Evolutionary conservation across 2,888 invertebrate species (phyloP), one percentile per base, ranked within the genome.

Genomic region (Oxytorus armatus): DNA sequence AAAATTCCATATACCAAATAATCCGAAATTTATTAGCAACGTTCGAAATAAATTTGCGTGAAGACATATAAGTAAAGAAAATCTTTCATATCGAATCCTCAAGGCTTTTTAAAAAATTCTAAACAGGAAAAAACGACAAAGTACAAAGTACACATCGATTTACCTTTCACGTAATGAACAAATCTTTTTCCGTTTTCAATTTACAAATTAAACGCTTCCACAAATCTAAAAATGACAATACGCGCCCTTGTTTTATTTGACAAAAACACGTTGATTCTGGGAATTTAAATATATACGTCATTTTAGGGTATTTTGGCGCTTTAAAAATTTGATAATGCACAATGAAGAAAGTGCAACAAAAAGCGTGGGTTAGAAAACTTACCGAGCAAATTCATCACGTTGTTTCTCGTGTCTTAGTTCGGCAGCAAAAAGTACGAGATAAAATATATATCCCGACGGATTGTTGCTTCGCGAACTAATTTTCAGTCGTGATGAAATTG

Each of bases 351-450:
- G 33, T 57, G 3, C 14, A 5, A n/a, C 3, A 21, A n/a, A 33
- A 39, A 8, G n/a, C n/a, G 18, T 3, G 21, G 16, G 18, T 69
- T 21, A 44, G 23, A 39, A 68, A 33, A 79, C 79, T 79, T 57
- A 79, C 79, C 75, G 57, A 70, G 55, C 47, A 63, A 39, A 65
- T 16, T 79, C 79, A 75, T 75, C 16, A 25, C 74, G 61, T 55
- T 36, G 55, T 42, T 42, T 29, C 18, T 65, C 65, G 36, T 4
- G 21, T 16, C 23, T 23, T 53, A 10, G 51, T n/a, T n/a, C n/a
- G 33, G 23, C 33, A 42, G 0, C 36, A 5, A 21, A n/a, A 29
- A 18, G 16, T 10, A 61, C 18, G 39, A 55, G n/a, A 18, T 53
- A 16, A 51, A n/a, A 14, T 25, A 36, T 14, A 14, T 36, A 21